Evolutionary conservation across 2,888 invertebrate species (phyloP), one percentile per base, ranked within the genome.

Genomic region (Nomada hirtipes): DNA sequence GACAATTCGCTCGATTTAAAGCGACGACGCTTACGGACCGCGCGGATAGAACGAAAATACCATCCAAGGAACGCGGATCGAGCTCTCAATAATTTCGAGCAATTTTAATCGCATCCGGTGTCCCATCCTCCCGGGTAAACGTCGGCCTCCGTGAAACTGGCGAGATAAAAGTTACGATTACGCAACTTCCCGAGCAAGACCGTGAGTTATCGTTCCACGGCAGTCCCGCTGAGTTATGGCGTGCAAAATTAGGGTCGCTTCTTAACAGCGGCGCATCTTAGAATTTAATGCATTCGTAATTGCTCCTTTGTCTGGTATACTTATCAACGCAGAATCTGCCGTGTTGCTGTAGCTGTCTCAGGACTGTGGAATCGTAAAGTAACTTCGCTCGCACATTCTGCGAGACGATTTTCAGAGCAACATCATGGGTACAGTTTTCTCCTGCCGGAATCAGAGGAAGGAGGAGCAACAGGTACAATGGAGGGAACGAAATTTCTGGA

Each of bases 381-480:
- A 70, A 70, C 53, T 26, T 26, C 3, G 65, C 36, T 36, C 36
- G 36, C 36, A 7, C 61, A 4, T 52, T 26, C 15, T 60, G 44
- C 61, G 67, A 42, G 36, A 26, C 63, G 18, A n/a, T 63, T n/a
- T 50, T 42, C 26, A 15, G 20, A n/a, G 26, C 47, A 9, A 18
- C 47, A 53, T 29, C 23, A 9, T 52, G 29, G 36, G 11, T 42
- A 23, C 36, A 60, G 44, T 81, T 74, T 70, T 69, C 67, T 11
- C 42, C 44, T 36, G n/a, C 23, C 26, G 13, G 23, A 23, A 9
- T 42, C 23, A 23, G 55, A 55, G 23, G 44, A n/a, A 26, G 59
- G 36, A 11, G 20, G 68, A 72, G 69, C 82, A 82, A 82, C 82
- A 82, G 82, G 82, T 82, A 47, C 60, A 44, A 18, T 18, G 36